phyloP scores from a whole-genome alignment of 2,888 invertebrate genomes.

The Zaprionus bogoriensis region DNA sequence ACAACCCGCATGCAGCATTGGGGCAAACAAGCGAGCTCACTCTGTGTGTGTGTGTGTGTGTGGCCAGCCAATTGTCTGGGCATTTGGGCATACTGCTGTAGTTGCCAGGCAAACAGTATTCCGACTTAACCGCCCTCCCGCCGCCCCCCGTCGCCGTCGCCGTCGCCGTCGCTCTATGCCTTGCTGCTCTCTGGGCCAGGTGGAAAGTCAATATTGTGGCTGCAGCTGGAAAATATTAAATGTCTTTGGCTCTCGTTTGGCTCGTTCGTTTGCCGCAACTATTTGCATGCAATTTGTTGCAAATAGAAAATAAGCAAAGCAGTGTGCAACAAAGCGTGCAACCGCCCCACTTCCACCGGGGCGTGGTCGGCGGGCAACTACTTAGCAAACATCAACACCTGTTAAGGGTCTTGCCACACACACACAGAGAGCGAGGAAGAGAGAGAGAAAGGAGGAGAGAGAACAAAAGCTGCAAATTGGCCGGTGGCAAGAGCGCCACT shows the following conservation, averaged over 20 bases:
- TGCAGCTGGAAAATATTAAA: constrained; percentile 66
- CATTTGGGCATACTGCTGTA: neutral
- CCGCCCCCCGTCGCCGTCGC: no score
- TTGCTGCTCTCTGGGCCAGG: constrained; percentile 20
- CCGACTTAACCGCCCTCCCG: neutral
- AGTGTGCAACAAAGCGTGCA: constrained; percentile 61
- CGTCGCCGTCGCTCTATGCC: no score
- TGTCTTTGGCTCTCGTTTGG: constrained; percentile 41
- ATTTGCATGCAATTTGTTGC: constrained; percentile 73
- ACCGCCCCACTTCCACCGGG: no score
- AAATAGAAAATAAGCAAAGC: constrained; percentile 76
- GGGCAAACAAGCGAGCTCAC: constrained; percentile 9
- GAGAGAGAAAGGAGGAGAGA: no score
- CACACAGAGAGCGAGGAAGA: no score
- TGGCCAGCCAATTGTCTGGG: constrained; percentile 20
- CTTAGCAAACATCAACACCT: constrained; percentile 77
- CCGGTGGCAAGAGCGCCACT: constrained; percentile 38
- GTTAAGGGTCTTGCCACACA: constrained; percentile 57
- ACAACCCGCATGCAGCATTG: constrained; percentile 25
- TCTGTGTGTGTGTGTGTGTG: no score
- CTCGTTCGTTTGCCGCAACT: constrained; percentile 42
- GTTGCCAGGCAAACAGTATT: constrained; percentile 3
- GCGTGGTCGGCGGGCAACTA: constrained; percentile 27
- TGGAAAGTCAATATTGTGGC: constrained; percentile 72
- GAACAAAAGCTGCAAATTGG: constrained; percentile 72